Conservation (phyloP, 1,140 invertebrate species). For the Lysiphlebus fabarum region DNA sequence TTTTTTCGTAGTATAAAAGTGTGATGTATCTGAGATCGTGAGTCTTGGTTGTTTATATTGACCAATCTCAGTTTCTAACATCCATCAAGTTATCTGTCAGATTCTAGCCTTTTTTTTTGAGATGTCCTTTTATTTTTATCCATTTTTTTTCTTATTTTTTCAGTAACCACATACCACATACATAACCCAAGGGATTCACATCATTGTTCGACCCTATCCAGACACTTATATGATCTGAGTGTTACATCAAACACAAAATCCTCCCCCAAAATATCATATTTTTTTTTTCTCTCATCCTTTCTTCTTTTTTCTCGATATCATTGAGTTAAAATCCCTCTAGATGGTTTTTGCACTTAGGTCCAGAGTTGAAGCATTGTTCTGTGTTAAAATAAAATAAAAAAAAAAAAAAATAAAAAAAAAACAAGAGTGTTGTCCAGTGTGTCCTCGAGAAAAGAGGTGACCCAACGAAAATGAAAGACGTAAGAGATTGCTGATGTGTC, state of each 20-base stretch:
- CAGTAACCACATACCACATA: too few species aligned
- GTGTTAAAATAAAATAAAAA: neutral
- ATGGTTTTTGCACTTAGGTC: constrained; percentile 22
- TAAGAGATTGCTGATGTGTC: too few species aligned
- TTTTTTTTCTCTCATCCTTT: constrained; percentile 15
- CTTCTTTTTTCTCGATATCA: too few species aligned
- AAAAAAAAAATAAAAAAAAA: too few species aligned
- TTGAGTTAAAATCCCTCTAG: constrained; percentile 12
- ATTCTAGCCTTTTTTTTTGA: constrained; percentile 2
- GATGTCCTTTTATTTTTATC: neutral
- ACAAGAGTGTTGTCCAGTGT: too few species aligned
- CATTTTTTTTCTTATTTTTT: too few species aligned
- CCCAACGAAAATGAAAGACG: too few species aligned
- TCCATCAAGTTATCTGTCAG: constrained; percentile 17
- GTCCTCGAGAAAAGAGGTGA: too few species aligned
- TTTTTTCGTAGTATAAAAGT: too few species aligned
- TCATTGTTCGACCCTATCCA: constrained; percentile 15
- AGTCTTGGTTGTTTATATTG: constrained; percentile 21
- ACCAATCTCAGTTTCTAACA: constrained; percentile 22
- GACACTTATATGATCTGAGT: constrained; percentile 20
- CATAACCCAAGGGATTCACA: constrained; percentile 16
- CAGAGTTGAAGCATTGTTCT: neutral
- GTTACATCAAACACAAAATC: neutral
- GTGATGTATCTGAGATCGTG: constrained; percentile 5
- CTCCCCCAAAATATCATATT: constrained; percentile 3